Conservation (phyloP, 2,113 vertebrate genomes). For the Takifugu flavidus region DNA sequence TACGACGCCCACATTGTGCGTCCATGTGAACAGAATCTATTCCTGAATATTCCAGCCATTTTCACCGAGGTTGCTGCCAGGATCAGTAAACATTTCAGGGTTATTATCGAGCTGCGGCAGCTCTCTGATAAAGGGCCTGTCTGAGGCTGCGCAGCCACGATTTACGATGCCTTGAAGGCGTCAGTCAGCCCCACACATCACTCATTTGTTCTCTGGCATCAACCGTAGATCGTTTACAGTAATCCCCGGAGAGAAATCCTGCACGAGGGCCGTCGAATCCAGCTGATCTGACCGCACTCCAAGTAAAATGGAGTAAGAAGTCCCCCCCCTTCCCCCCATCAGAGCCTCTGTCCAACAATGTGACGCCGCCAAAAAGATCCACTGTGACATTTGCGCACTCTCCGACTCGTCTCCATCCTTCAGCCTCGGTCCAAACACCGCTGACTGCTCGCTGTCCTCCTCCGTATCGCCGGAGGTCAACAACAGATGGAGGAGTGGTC, state of each 20-base stretch:
- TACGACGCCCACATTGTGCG: conserved; percentile 10
- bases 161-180: conserved; percentile 55
- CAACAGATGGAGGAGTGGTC: conserved; percentile 19
- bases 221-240: too few relatives aligned
- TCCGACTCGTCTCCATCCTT: conserved; percentile 38
- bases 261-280: too few relatives aligned
- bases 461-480: conserved; percentile 33
- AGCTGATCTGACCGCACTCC: too few relatives aligned
- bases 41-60: too few relatives aligned
- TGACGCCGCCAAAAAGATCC: conserved; percentile 59
- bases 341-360: conserved; percentile 33
- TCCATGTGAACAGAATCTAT: conserved; percentile 7
- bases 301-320: not conserved
- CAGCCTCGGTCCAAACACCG: conserved; percentile 29
- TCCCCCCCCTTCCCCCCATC: not conserved
- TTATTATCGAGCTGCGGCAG: conserved; percentile 55
- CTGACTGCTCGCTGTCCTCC: conserved; percentile 39
- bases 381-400: conserved; percentile 48
- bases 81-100: conserved; percentile 68
- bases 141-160: conserved; percentile 19
- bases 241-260: too few relatives aligned
- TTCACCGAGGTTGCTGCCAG: conserved; percentile 48
- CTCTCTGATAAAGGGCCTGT: conserved; percentile 46
- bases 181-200: conserved; percentile 21
- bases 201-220: too few relatives aligned